Evolutionary conservation across 2,797 vertebrate species (phyloP).

Genomic region (Antennarius maculatus): DNA sequence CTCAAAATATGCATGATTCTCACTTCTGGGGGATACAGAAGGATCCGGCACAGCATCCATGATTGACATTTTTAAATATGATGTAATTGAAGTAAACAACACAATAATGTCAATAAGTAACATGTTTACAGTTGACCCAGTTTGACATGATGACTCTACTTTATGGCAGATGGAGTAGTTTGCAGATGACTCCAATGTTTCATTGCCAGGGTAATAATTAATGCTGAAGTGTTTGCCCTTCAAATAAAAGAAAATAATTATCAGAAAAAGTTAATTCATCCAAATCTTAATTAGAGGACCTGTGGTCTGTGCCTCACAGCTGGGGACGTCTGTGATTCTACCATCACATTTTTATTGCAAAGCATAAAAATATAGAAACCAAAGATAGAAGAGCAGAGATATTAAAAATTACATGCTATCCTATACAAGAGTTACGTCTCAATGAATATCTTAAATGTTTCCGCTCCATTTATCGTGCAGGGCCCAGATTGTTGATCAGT

Average conservation of each 20-base stretch:
- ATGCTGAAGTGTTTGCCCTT: background rate
- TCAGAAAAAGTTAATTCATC: too few relatives aligned
- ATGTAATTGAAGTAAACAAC: too few relatives aligned
- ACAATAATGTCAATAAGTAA: background rate
- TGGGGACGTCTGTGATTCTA: background rate
- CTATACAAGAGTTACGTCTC: background rate
- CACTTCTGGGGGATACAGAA: background rate
- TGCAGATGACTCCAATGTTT: background rate
- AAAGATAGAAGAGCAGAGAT: background rate
- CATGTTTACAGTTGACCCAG: background rate
- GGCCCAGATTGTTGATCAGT: constrained; percentile 10
- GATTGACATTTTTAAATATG: background rate
- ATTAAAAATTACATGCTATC: too few relatives aligned
- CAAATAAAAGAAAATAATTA: background rate
- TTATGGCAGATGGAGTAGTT: background rate
- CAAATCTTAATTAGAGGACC: background rate
- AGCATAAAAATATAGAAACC: background rate
- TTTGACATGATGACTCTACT: background rate
- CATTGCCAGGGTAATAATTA: background rate
- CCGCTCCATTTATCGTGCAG: background rate
- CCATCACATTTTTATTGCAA: background rate
- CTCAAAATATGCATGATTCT: constrained; percentile 27
- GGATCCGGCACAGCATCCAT: background rate
- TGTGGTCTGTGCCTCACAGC: background rate
- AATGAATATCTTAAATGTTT: background rate